Percentiles rank a stretch among this genome's conserved stretches.
These are phyloP conservation scores for Philaenus spumarius DNA, from an alignment of 1,140 invertebrate genomes.

Conservation along the genomic window DNA sequence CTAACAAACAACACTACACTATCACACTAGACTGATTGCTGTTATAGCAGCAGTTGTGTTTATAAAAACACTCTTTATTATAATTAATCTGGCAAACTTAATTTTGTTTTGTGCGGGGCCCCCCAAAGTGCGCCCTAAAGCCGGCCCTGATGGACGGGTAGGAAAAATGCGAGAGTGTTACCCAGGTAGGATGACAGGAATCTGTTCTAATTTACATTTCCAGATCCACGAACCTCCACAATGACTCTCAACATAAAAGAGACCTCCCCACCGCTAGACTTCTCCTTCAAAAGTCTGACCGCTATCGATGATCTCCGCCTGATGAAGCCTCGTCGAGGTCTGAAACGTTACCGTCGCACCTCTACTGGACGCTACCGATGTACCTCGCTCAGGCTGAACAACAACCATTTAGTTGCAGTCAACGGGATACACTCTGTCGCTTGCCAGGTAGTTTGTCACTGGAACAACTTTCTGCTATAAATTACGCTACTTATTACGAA, in stretches of 20 bases:
- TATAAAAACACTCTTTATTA: neutral
- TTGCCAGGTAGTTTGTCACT: slow-evolving; percentile 24
- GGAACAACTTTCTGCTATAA: too few species aligned
- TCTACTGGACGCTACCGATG: slow-evolving; percentile 22
- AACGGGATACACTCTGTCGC: slow-evolving; percentile 21
- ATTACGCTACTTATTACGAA: too few species aligned
- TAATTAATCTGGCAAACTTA: neutral
- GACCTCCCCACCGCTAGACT: slow-evolving; percentile 27
- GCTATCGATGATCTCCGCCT: slow-evolving; percentile 16
- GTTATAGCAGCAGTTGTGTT: too few species aligned
- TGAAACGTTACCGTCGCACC: slow-evolving; percentile 21
- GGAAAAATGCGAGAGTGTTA: neutral
- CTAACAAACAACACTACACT: too few species aligned
- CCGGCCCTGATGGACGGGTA: neutral
- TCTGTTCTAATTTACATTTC: neutral
- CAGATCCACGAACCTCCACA: neutral
- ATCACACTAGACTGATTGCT: too few species aligned
- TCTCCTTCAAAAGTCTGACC: slow-evolving; percentile 25
- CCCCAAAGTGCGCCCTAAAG: neutral
- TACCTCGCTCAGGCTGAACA: slow-evolving; percentile 28
- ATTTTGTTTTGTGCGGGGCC: too few species aligned
- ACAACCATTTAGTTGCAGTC: slow-evolving; percentile 27
- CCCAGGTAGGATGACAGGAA: neutral
- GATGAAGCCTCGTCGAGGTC: slow-evolving; percentile 20
- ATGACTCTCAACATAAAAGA: slow-evolving; percentile 2